phyloP scores from a whole-genome alignment of 2,888 invertebrate species.

The Bedellia somnulentella region DNA sequence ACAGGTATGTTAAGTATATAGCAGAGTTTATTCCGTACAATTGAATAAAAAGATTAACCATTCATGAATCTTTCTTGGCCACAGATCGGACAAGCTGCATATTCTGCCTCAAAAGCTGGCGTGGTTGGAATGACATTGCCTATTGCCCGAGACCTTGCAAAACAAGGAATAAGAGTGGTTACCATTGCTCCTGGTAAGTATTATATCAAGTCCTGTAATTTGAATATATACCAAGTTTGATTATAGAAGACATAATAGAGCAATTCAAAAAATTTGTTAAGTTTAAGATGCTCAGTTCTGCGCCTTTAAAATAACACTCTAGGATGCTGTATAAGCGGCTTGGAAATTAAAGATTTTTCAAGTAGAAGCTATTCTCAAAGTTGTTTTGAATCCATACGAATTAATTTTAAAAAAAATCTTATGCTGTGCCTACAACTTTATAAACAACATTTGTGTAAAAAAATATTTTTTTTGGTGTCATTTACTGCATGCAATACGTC shows the following conservation, averaged over 20 bases:
- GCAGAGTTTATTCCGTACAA: not conserved
- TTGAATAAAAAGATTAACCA: not conserved
- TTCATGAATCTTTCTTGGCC: conserved; percentile 7
- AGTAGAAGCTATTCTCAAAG: no score
- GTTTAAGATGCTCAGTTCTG: not conserved
- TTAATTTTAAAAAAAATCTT: no score
- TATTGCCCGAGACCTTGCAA: conserved; percentile 86
- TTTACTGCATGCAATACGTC: no score
- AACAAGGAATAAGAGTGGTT: conserved; percentile 78
- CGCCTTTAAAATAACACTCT: no score
- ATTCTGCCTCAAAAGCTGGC: conserved; percentile 93
- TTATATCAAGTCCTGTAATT: not conserved
- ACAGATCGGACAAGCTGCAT: conserved; percentile 94
- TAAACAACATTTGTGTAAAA: no score
- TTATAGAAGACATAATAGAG: not conserved
- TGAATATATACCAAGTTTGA: not conserved
- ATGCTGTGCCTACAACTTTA: no score
- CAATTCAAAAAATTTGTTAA: not conserved
- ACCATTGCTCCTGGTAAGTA: conserved; percentile 76
- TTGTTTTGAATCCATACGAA: no score
- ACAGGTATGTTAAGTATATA: conserved; percentile 28
- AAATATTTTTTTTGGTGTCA: no score
- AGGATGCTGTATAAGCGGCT: no score
- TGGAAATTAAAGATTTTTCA: no score
- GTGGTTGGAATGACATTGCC: conserved; percentile 96